phyloP scores from a whole-genome alignment of 2,113 vertebrate genomes.

The Gadus chalcogrammus region DNA sequence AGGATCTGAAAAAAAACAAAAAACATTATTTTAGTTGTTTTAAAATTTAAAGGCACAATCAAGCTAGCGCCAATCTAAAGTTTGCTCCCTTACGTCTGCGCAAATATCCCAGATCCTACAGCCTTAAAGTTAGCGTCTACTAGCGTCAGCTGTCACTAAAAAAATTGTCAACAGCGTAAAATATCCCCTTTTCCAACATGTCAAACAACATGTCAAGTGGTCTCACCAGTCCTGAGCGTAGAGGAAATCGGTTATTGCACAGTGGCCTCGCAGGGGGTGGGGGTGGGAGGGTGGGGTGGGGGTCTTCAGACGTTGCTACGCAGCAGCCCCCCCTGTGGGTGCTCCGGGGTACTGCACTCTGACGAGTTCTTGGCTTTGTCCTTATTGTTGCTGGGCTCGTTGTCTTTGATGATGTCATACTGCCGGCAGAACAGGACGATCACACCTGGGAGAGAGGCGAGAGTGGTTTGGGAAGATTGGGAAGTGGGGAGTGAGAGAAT shows the following conservation, averaged over 20 bases:
- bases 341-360: conserved; percentile 94
- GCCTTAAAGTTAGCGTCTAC: no score
- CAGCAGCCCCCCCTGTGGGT: conserved; percentile 89
- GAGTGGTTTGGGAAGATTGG: neutral
- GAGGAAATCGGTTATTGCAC: conserved; percentile 68
- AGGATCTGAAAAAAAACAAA: conserved; percentile 47
- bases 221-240: conserved; percentile 72
- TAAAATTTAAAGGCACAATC: neutral
- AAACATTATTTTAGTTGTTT: neutral
- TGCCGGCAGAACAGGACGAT: conserved; percentile 95
- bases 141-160: no score
- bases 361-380: conserved; percentile 96
- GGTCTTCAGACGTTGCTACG: conserved; percentile 85
- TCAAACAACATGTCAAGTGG: neutral
- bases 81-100: no score
- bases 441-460: conserved; percentile 75
- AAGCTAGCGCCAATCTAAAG: no score
- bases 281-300: neutral
- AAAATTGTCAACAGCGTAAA: no score
- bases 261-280: conserved; percentile 21
- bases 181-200: neutral
- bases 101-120: no score
- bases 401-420: conserved; percentile 98
- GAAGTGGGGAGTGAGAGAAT: no score
- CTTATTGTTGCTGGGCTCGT: conserved; percentile 97